A percentile compares a stretch with the other conserved stretches of the same genome.
These are phyloP conservation scores for Bombyx mandarina DNA, from an alignment of 1,140 invertebrate species.

Conservation along the genomic window DNA sequence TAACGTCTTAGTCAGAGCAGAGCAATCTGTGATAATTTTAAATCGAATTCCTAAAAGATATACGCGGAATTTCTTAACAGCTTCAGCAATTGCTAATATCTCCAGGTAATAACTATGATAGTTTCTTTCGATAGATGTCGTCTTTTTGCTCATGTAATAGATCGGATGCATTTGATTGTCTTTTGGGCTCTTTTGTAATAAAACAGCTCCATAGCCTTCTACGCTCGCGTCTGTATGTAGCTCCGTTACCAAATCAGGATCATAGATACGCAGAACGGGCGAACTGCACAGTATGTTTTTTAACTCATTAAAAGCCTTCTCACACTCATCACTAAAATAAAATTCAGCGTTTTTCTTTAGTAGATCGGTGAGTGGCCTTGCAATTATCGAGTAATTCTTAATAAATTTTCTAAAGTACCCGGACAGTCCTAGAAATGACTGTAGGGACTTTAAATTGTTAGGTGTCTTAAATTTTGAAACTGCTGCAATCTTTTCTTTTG, in stretches of 20 bases:
- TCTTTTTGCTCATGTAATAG: too few species aligned
- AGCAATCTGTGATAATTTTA: too few species aligned
- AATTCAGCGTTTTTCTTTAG: conserved; percentile 24
- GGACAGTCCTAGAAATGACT: conserved; percentile 17
- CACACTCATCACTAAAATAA: conserved; percentile 7
- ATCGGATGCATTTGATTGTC: too few species aligned
- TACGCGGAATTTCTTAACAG: too few species aligned
- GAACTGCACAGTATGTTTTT: conserved; percentile 18
- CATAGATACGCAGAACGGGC: conserved; percentile 42
- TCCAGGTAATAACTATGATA: too few species aligned
- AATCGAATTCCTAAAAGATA: too few species aligned
- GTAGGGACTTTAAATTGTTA: conserved; percentile 17
- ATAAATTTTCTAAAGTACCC: conserved; percentile 37
- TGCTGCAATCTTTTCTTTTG: conserved; percentile 11
- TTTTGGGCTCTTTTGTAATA: too few species aligned
- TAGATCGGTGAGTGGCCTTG: conserved; percentile 26
- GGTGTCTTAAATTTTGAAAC: conserved; percentile 21
- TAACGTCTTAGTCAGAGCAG: too few species aligned
- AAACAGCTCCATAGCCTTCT: too few species aligned
- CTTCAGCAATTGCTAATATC: too few species aligned
- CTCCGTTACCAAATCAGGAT: conserved; percentile 29
- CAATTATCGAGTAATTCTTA: conserved; percentile 25
- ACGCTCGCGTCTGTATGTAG: too few species aligned
- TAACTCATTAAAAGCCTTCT: conserved; percentile 10
- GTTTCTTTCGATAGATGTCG: too few species aligned